phyloP scores from a whole-genome alignment of 2,113 vertebrate genomes.

The Scomber scombrus region DNA sequence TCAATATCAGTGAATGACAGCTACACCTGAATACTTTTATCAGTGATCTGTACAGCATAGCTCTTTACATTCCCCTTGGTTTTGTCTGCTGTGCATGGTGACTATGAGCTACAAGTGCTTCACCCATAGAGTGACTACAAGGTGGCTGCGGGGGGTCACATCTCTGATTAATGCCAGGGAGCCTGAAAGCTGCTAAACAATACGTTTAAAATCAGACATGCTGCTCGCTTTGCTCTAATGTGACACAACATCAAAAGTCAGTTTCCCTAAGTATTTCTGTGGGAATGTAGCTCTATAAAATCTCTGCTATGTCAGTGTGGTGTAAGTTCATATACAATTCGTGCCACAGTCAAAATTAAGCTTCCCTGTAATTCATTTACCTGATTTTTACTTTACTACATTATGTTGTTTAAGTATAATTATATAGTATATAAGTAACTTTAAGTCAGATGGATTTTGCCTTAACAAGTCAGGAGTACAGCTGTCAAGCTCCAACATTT shows the following conservation, averaged over 20 bases:
- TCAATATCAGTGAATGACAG: conserved; percentile 20
- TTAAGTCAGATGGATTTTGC: no score
- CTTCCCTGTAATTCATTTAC: no score
- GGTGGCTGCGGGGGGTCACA: not conserved
- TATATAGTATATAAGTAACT: no score
- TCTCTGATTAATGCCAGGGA: not conserved
- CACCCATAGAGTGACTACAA: not conserved
- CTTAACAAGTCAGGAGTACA: no score
- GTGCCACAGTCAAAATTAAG: no score
- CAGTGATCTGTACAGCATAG: not conserved
- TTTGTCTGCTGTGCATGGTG: conserved; percentile 19
- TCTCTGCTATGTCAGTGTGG: no score
- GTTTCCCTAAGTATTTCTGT: no score
- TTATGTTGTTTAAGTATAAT: no score
- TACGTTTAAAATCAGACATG: not conserved
- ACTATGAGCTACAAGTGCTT: conserved; percentile 5
- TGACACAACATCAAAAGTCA: not conserved
- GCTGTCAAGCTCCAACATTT: no score
- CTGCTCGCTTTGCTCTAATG: not conserved
- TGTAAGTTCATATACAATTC: no score
- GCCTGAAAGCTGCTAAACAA: not conserved
- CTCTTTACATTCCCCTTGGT: conserved; percentile 8
- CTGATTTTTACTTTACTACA: no score
- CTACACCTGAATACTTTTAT: conserved; percentile 2
- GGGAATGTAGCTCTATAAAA: no score